A percentile compares a stretch with the other conserved stretches of the same genome.
These are phyloP conservation scores for Nymphalis urticae DNA, from an alignment of 2,888 invertebrate species.

Conservation along the genomic window DNA sequence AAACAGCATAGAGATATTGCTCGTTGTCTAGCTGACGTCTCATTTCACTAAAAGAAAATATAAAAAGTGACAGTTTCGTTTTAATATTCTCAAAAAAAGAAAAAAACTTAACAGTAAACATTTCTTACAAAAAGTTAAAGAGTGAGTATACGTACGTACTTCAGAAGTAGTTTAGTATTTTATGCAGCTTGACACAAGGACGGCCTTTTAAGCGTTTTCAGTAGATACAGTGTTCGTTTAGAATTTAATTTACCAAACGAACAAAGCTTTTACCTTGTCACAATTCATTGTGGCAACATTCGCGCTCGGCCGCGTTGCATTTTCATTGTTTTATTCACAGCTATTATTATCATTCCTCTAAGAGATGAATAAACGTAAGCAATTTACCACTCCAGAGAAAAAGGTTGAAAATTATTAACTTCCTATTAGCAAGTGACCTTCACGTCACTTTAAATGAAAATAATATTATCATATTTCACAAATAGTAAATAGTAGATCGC, in stretches of 20 bases:
- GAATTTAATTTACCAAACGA: conserved; percentile 63
- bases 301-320: conserved; percentile 54
- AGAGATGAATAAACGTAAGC: conserved; percentile 44
- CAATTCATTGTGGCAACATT: conserved; percentile 62
- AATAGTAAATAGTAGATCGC: too few species aligned
- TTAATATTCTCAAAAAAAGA: background rate
- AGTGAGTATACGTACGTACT: conserved; percentile 14
- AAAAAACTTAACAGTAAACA: background rate
- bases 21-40: background rate
- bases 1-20: background rate
- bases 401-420: conserved; percentile 2
- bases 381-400: conserved; percentile 7
- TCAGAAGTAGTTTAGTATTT: conserved; percentile 24
- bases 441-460: background rate
- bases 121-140: conserved; percentile 1
- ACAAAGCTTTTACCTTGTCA: conserved; percentile 69
- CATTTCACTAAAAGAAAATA: background rate
- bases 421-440: conserved; percentile 28
- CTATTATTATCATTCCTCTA: conserved; percentile 39
- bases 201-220: conserved; percentile 52
- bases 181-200: conserved; percentile 42
- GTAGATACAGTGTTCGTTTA: conserved; percentile 53
- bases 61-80: background rate
- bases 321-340: conserved; percentile 57
- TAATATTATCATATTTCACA: background rate